Base-by-base conservation (phyloP, 2,888 invertebrate genomes). In the Rambutsinella grinnellia region DNA sequence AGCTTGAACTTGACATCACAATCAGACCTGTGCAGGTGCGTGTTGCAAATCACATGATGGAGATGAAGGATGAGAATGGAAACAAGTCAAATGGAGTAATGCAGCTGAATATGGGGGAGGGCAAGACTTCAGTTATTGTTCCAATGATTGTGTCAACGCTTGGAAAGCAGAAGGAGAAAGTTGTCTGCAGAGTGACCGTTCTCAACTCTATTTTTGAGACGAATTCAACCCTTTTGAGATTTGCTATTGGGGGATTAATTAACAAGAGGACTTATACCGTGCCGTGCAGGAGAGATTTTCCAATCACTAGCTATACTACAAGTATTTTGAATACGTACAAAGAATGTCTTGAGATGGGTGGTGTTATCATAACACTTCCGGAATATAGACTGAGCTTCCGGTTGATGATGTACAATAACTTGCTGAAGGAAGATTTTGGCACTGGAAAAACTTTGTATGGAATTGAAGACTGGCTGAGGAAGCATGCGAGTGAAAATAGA, bases 61-160 rank as follows among this genome's bases (percentile, higher is more conserved):
- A 65, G 19, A 56, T 72, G 46, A 8, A 24, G 8, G 66, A 49
- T 0, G 66, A 75, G 0, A 10, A 17, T 5, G 13, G 10, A 3
- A 66, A 60, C 8, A n/a, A n/a, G n/a, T n/a, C n/a, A n/a, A 58
- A 58, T 46, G 61, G 68, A 5, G 70, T 81, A 15, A 54, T 75
- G 66, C 82, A 82, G 57, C 57, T 80, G 5, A 81, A 81, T 49
- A 79, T 79, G 79, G 81, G 81, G 1, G 81, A 81, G 67, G 81
- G 81, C 13, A 81, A 81, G 46, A 80, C 82, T 3, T 68, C 80
- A 1, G 77, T 82, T 10, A 82, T 82, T 23, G 70, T 79, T 19
- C 82, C 82, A 6, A 57, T 82, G 36, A 36, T 82, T 10, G 63
- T 65, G 10, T 23, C 76, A 6, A 21, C 69, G 15, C 28, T 81